Evolutionary conservation across 2,113 vertebrate species (phyloP), one percentile per base, ranked within the genome.

Genomic region (Xiphophorus couchianus): DNA sequence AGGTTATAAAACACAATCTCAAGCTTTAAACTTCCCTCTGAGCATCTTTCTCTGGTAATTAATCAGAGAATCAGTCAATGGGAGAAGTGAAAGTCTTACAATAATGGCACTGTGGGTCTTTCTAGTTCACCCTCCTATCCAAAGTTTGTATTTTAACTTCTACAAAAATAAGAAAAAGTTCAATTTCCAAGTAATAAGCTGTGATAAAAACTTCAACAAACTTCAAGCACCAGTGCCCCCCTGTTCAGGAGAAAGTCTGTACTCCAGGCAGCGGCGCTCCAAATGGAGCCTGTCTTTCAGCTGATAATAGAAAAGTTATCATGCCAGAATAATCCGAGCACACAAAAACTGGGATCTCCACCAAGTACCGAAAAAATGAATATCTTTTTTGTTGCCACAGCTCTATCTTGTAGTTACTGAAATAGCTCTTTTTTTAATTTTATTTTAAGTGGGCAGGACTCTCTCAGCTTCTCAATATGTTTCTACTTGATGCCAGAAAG

Each of bases 241-340:
- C 25, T 4, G 58, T 51, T 70, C 31, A 61, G 35, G 14, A 1
- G 35, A 48, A 78, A 80, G 82, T 78, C 73, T 62, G 19, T 61
- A 22, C 27, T 5, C 64, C 72, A 87, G 80, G 76, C 51, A 84
- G 66, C 60, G 27, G 68, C 76, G 68, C 77, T 80, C 71, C 73
- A 74, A 42, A 71, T 67, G 73, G n/a, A 37, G 74, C 61, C 72
- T 69, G 81, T 66, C 60, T 86, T 75, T 80, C 69, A 70, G 79
- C 78, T 84, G 85, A 87, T 84, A 81, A 82, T 44, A 68, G 67
- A 3, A 64, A 81, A 73, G 70, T 80, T 61, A 68, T 62, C 39
- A 22, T 22, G 82, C 74, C 78, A 86, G 66, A 80, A 86, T 60
- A 66, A 78, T 54, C 73, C 65, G 48, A 51, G 77, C 37, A 76